Percentiles rank a stretch among this genome's conserved stretches.
Evolutionary conservation across 2,888 invertebrate genomes (phyloP).

Genomic region (Andrena camellia): DNA sequence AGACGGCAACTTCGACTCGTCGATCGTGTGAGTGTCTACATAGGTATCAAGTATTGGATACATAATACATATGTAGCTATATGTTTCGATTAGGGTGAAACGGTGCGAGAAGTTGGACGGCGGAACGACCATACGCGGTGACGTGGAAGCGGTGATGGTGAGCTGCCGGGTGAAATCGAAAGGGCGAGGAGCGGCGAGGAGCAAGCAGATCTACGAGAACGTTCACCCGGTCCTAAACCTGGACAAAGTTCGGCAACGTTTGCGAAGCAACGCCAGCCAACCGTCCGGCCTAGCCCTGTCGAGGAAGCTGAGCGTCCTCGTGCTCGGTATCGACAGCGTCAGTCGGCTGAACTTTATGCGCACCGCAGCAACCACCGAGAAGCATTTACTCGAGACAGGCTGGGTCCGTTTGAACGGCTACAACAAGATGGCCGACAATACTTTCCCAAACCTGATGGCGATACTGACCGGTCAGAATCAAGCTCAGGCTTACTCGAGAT

Average conservation of each 20-base stretch:
- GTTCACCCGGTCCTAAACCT: slow-evolving; percentile 87
- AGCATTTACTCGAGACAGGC: slow-evolving; percentile 89
- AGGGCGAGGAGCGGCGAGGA: slow-evolving; percentile 59
- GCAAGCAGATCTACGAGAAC: slow-evolving; percentile 85
- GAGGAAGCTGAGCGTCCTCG: slow-evolving; percentile 88
- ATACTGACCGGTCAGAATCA: slow-evolving; percentile 90
- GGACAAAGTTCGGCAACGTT: slow-evolving; percentile 85
- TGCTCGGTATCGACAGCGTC: slow-evolving; percentile 94
- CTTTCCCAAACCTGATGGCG: slow-evolving; percentile 95
- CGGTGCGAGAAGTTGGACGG: slow-evolving; percentile 86
- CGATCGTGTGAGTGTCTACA: slow-evolving; percentile 77
- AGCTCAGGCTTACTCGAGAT: slow-evolving; percentile 85
- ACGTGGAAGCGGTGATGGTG: slow-evolving; percentile 86
- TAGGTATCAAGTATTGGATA: too few relatives aligned
- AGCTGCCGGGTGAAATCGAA: slow-evolving; percentile 83
- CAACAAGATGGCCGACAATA: slow-evolving; percentile 94
- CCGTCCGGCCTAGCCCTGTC: slow-evolving; percentile 76
- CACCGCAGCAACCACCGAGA: slow-evolving; percentile 90
- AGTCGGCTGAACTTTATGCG: slow-evolving; percentile 92
- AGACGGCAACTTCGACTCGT: slow-evolving; percentile 77
- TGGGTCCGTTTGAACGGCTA: slow-evolving; percentile 92
- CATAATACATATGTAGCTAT: too few relatives aligned
- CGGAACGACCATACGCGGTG: slow-evolving; percentile 79
- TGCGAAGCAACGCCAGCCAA: slow-evolving; percentile 22
- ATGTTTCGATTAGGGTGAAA: slow-evolving; percentile 81